phyloP scores from a whole-genome alignment of 2,113 vertebrate genomes.

The Aleadryas rufinucha region DNA sequence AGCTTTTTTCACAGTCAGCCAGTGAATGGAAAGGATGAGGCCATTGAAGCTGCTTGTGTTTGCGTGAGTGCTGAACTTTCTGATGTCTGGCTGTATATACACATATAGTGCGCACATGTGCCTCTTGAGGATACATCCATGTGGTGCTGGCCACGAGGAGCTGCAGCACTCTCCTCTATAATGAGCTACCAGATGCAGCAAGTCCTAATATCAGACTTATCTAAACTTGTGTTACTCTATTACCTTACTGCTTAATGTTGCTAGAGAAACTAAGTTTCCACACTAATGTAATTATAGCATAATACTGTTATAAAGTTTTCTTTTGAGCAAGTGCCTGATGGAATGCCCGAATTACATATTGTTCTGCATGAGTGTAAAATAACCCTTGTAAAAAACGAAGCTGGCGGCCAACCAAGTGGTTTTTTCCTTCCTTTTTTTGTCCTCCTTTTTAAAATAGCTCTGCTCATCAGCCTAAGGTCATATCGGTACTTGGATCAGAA shows the following conservation, averaged over 20 bases:
- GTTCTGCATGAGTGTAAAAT: conserved; percentile 22
- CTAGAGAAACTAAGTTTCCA: background rate
- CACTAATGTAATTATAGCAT: background rate
- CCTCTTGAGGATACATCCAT: background rate
- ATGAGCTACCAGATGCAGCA: background rate
- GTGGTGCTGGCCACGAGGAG: background rate
- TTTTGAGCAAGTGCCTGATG: conserved; percentile 12
- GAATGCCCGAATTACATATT: conserved; percentile 21
- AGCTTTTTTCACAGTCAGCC: background rate
- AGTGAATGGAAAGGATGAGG: background rate
- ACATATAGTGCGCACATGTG: accelerated
- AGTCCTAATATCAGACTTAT: background rate
- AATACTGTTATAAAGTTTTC: conserved; percentile 1
- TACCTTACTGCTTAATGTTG: background rate
- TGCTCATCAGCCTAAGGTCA: background rate
- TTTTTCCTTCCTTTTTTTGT: background rate
- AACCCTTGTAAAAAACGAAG: background rate
- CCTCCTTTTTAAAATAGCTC: background rate
- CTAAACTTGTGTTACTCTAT: background rate
- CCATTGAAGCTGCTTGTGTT: background rate
- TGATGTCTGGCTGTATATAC: background rate
- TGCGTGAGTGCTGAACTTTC: accelerated
- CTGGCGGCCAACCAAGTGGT: background rate
- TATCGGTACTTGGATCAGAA: background rate
- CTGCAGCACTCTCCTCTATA: background rate